Conservation (phyloP, 2,113 vertebrate genomes). For the Passer domesticus region DNA sequence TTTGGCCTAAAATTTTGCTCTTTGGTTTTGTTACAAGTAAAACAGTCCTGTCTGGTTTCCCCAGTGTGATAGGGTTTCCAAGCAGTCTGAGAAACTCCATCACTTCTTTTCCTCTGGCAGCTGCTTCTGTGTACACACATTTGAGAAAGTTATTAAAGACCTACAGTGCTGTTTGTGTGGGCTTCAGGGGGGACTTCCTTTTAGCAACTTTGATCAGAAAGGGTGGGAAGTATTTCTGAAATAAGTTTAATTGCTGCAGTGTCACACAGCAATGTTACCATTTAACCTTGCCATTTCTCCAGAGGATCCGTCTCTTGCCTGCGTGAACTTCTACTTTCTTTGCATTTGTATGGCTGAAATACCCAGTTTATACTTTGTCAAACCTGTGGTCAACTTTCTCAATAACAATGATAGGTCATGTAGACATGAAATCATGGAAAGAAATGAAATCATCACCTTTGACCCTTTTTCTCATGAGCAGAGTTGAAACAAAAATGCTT, state of each 20-base stretch:
- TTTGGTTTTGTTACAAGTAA: constrained; percentile 13
- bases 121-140: background rate
- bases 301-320: background rate
- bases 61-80: background rate
- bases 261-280: background rate
- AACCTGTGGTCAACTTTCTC: background rate
- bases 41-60: constrained; percentile 15
- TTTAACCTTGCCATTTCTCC: background rate
- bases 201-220: background rate
- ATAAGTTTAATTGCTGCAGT: background rate
- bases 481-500: background rate
- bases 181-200: background rate
- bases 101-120: background rate
- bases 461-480: background rate
- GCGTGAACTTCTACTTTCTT: background rate
- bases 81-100: background rate
- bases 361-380: background rate
- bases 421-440: background rate
- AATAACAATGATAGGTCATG: background rate
- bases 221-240: background rate
- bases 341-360: background rate
- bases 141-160: background rate
- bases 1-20: constrained; percentile 14
- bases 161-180: background rate
- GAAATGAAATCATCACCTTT: background rate